These are phyloP conservation scores for Eristalis pertinax DNA, from an alignment of 2,888 invertebrate species.

Conservation along the genomic window DNA sequence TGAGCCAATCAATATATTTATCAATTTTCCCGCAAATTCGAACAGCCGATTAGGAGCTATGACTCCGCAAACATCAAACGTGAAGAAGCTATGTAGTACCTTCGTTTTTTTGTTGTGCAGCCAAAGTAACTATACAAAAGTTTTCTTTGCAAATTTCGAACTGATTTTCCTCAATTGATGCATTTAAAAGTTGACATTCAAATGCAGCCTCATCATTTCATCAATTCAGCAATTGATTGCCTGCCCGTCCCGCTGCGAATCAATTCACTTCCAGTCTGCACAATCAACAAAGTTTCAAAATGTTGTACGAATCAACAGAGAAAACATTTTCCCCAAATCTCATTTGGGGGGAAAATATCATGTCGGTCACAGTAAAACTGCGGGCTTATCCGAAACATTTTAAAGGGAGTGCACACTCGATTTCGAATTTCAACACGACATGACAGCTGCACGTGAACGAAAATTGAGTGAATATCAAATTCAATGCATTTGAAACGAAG, in stretches of 20 bases:
- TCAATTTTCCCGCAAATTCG: too few species aligned
- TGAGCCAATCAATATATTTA: too few species aligned
- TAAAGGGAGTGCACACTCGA: neutral
- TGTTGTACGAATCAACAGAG: neutral
- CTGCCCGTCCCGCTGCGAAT: neutral
- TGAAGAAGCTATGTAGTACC: too few species aligned
- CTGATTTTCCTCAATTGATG: too few species aligned
- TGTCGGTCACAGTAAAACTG: neutral
- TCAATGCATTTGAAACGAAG: conserved; percentile 5
- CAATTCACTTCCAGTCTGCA: neutral
- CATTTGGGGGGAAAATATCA: neutral
- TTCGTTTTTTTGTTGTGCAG: too few species aligned
- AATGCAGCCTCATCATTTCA: neutral
- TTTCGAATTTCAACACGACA: neutral
- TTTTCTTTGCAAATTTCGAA: too few species aligned
- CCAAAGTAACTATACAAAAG: too few species aligned
- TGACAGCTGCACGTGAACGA: neutral
- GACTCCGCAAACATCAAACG: too few species aligned
- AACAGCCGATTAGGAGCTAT: too few species aligned
- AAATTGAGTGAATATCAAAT: conserved; percentile 32
- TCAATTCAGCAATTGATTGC: neutral
- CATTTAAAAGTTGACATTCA: too few species aligned
- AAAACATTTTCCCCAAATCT: neutral
- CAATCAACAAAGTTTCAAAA: neutral
- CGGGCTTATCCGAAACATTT: neutral